phyloP scores from a whole-genome alignment of 1,140 invertebrate genomes.

The Brachionus sp. region DNA sequence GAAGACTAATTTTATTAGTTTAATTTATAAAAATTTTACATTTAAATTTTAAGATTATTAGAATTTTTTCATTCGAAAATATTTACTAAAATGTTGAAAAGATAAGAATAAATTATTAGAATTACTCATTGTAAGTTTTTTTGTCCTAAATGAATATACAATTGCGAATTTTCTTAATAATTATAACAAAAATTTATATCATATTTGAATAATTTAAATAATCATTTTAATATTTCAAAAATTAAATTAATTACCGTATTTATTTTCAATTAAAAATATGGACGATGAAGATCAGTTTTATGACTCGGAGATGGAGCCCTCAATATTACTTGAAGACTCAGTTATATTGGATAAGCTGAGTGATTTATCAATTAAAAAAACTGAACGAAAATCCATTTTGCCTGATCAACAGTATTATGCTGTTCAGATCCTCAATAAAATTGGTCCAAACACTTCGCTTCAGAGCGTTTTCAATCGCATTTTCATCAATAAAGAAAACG shows the following conservation, averaged over 20 bases:
- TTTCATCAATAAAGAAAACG: constrained; percentile 25
- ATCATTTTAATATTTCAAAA: not conserved
- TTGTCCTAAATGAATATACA: too few relatives aligned
- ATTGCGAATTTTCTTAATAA: too few relatives aligned
- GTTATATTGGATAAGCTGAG: not conserved
- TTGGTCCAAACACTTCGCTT: not conserved
- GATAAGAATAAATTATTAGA: too few relatives aligned
- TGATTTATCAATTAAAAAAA: not conserved
- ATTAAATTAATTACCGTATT: not conserved
- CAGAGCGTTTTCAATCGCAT: not conserved
- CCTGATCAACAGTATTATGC: constrained; percentile 29
- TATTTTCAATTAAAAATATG: not conserved
- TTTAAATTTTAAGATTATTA: too few relatives aligned
- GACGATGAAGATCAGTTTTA: not conserved
- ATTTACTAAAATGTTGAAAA: too few relatives aligned
- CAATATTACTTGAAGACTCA: not conserved
- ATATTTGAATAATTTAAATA: not conserved
- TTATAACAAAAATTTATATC: too few relatives aligned
- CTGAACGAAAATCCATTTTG: not conserved
- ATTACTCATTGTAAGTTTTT: too few relatives aligned
- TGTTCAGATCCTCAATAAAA: constrained; percentile 18
- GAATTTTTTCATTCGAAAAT: too few relatives aligned
- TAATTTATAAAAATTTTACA: too few relatives aligned
- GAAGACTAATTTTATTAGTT: too few relatives aligned
- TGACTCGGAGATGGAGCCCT: not conserved